Evolutionary conservation across 1,140 invertebrate genomes (phyloP).

Genomic region (Glomeris maerens): DNA sequence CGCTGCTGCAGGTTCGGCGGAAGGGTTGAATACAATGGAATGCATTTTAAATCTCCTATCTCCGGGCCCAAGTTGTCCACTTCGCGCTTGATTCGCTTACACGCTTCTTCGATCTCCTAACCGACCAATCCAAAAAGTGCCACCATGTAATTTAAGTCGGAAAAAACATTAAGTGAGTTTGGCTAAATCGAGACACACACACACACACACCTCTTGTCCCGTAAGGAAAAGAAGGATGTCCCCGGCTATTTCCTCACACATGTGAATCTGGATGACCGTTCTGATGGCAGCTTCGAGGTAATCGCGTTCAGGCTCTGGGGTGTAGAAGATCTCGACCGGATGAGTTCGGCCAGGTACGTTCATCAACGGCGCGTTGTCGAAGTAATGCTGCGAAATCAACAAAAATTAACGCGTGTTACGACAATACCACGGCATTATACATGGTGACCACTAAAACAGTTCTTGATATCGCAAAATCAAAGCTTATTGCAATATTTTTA

Average conservation of each 20-base stretch:
- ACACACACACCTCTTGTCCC: no score
- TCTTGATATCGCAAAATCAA: no score
- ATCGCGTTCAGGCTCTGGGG: constrained; percentile 93
- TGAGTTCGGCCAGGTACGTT: constrained; percentile 93
- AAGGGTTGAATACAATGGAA: constrained; percentile 94
- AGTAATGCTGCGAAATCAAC: no score
- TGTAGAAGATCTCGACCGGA: constrained; percentile 98
- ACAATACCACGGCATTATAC: no score
- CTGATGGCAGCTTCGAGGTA: constrained; percentile 97
- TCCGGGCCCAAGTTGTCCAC: constrained; percentile 93
- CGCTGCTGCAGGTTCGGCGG: constrained; percentile 94
- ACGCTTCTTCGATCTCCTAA: constrained; percentile 99
- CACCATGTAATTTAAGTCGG: no score
- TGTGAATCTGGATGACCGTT: constrained; percentile 97
- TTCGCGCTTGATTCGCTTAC: constrained; percentile 92
- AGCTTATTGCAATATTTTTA: no score
- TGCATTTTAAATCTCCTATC: constrained; percentile 94
- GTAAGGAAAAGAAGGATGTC: constrained; percentile 93
- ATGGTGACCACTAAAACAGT: no score
- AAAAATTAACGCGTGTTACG: no score
- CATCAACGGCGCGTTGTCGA: constrained; percentile 96
- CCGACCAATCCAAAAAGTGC: no score
- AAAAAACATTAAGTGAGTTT: no score
- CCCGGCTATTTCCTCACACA: constrained; percentile 90
- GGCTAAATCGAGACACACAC: no score